These are phyloP conservation scores for Trididemnum nubilum DNA, from an alignment of 23 tunicate species.

Conservation along the genomic window DNA sequence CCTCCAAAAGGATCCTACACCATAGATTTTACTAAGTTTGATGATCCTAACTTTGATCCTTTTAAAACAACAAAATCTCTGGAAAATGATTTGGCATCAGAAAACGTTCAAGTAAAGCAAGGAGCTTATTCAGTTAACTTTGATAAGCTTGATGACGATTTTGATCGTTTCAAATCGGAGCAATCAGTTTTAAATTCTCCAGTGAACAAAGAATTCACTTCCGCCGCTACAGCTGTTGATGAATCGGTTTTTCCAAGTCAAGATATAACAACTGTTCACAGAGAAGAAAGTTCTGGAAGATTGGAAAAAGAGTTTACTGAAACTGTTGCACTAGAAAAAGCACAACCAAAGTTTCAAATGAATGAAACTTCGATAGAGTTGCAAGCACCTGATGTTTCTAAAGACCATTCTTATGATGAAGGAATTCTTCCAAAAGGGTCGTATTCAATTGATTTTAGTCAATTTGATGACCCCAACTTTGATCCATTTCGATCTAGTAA, in stretches of 20 bases:
- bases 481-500: constrained; percentile 58
- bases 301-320: background rate
- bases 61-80: constrained; percentile 45
- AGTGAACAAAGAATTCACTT: background rate
- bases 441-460: constrained; percentile 48
- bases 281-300: background rate
- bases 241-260: background rate
- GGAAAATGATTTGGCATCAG: constrained; percentile 8
- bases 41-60: constrained; percentile 68
- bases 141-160: constrained; percentile 16
- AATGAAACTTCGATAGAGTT: background rate
- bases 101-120: background rate
- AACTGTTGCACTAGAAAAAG: background rate
- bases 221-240: background rate
- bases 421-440: constrained; percentile 45
- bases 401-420: too few relatives aligned
- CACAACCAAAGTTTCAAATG: background rate
- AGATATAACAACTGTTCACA: background rate
- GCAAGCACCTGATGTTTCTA: background rate
- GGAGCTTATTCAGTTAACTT: constrained; percentile 34
- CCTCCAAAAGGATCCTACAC: constrained; percentile 52
- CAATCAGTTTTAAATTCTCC: constrained; percentile 36
- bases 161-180: constrained; percentile 33
- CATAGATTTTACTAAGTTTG: constrained; percentile 56
- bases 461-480: constrained; percentile 55